Evolutionary conservation across 1,140 invertebrate species (phyloP).

Genomic region (Diprion similis): DNA sequence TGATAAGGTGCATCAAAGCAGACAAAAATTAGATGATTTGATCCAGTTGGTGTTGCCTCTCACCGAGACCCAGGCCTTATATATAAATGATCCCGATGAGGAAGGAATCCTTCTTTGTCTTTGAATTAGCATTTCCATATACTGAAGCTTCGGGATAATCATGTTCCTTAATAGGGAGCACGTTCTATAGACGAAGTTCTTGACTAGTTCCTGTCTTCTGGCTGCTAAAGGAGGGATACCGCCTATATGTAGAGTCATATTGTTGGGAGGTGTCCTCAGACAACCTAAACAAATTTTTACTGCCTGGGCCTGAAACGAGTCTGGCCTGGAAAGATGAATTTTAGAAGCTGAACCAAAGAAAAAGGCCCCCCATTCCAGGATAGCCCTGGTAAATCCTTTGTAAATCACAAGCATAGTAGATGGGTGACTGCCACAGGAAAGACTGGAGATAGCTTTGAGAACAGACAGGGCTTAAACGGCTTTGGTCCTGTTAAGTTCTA

Average conservation of each 20-base stretch:
- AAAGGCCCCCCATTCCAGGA: not conserved
- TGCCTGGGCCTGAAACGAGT: not conserved
- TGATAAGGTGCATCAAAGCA: too few species aligned
- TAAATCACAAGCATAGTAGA: not conserved
- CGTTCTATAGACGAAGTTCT: not conserved
- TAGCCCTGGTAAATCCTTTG: slow-evolving; percentile 7
- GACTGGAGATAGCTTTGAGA: not conserved
- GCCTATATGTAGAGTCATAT: not conserved
- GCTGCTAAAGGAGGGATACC: not conserved
- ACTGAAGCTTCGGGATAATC: not conserved
- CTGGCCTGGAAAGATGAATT: not conserved
- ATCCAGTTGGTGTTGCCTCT: too few species aligned
- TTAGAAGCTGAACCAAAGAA: not conserved
- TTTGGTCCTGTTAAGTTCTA: not conserved
- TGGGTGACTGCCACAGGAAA: not conserved
- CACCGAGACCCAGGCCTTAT: too few species aligned
- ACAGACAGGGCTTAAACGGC: not conserved
- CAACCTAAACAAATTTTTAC: slow-evolving; percentile 3
- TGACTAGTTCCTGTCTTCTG: not conserved
- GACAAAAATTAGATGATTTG: too few species aligned
- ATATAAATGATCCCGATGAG: too few species aligned
- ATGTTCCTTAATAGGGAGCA: not conserved
- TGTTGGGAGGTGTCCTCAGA: not conserved
- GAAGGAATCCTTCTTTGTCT: too few species aligned
- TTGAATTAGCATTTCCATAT: not conserved